Percentiles rank a stretch among this genome's conserved stretches.
Evolutionary conservation across 2,113 vertebrate species (phyloP).

Genomic region (Dromaius novaehollandiae): DNA sequence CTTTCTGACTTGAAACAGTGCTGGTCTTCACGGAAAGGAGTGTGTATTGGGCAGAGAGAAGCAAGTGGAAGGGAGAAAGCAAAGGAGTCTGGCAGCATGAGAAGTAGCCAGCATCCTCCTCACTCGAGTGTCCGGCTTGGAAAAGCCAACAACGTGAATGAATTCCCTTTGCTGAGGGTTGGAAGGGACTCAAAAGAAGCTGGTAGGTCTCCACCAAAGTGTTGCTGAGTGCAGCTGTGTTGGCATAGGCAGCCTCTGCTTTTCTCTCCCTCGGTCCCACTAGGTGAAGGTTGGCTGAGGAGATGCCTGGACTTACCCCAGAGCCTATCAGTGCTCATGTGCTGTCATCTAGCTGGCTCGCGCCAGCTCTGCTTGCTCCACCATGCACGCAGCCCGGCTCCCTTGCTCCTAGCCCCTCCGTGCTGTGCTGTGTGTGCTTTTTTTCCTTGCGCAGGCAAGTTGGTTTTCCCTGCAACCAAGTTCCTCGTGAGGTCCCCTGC

Average conservation of each 20-base stretch:
- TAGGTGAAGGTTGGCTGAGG: too few species aligned
- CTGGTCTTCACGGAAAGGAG: not conserved
- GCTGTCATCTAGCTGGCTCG: not conserved
- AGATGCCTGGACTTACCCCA: not conserved
- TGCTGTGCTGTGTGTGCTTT: not conserved
- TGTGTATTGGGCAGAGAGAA: not conserved
- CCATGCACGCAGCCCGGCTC: not conserved
- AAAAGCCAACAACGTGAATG: not conserved
- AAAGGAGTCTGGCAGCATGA: not conserved
- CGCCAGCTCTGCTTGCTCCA: not conserved
- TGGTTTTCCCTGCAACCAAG: not conserved
- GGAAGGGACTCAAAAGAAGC: not conserved
- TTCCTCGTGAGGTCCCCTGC: not conserved
- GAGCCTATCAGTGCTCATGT: not conserved
- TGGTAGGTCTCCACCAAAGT: not conserved
- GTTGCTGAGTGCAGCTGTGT: not conserved
- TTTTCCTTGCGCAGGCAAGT: not conserved
- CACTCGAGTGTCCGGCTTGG: not conserved
- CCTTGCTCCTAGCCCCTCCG: not conserved
- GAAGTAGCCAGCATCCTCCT: not conserved
- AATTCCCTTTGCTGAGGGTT: not conserved
- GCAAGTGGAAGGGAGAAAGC: not conserved
- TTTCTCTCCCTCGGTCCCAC: too few species aligned
- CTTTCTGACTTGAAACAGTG: not conserved
- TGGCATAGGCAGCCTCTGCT: too few species aligned